phyloP scores from a whole-genome alignment of 1,140 invertebrate genomes.

The Eciton burchellii region DNA sequence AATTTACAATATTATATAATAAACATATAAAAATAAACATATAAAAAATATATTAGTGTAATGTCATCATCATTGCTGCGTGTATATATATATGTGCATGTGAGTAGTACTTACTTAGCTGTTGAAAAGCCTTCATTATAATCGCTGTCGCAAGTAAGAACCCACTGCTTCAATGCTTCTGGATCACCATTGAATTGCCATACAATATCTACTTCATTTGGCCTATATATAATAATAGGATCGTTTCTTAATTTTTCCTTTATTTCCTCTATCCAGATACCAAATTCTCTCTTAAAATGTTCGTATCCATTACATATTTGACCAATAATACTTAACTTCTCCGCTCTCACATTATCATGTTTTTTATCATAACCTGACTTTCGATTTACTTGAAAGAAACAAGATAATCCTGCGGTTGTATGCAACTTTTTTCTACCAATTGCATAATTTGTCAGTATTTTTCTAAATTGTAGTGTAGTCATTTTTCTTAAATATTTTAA shows the following conservation, averaged over 20 bases:
- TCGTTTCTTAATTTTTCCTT: slow-evolving; percentile 88
- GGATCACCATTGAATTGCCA: slow-evolving; percentile 89
- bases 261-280: slow-evolving; percentile 89
- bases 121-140: slow-evolving; percentile 92
- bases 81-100: slow-evolving; percentile 1
- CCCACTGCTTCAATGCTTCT: slow-evolving; percentile 90
- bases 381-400: neutral
- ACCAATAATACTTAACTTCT: slow-evolving; percentile 74
- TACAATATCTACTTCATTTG: slow-evolving; percentile 89
- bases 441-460: neutral
- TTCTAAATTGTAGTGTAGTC: slow-evolving; percentile 4
- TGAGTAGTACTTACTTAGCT: slow-evolving; percentile 86
- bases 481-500: slow-evolving; percentile 1
- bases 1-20: neutral
- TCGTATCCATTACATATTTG: slow-evolving; percentile 87
- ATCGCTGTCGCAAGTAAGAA: slow-evolving; percentile 91
- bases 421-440: slow-evolving; percentile 41
- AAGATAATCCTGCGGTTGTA: neutral
- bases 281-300: slow-evolving; percentile 89
- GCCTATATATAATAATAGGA: slow-evolving; percentile 86
- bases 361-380: slow-evolving; percentile 9
- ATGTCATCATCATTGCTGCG: neutral
- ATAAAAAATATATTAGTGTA: no score
- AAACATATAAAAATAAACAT: no score
- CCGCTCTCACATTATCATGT: slow-evolving; percentile 35